Percentiles rank a stretch among this genome's conserved stretches.
These are phyloP conservation scores for Oncorhynchus gorbuscha DNA, from an alignment of 2,113 vertebrate species.

Conservation along the genomic window DNA sequence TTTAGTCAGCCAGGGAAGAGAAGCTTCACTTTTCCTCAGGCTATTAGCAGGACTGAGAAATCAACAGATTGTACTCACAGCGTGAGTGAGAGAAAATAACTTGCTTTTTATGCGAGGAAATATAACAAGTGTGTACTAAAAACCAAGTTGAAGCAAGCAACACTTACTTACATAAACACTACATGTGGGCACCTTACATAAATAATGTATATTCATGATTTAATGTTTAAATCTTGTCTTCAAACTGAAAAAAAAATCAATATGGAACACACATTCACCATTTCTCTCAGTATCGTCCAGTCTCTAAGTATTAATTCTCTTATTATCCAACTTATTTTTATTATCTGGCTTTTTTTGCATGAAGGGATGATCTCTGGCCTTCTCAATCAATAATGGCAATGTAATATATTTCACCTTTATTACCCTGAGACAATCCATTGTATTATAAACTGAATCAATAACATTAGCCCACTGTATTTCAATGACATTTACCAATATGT, in stretches of 20 bases:
- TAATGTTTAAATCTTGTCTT: slow-evolving; percentile 32
- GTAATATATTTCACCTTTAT: slow-evolving; percentile 33
- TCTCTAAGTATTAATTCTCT: background rate
- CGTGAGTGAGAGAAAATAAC: slow-evolving; percentile 12
- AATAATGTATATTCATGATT: slow-evolving; percentile 28
- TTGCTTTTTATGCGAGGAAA: background rate
- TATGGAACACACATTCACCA: slow-evolving; percentile 28
- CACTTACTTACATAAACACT: slow-evolving; percentile 50
- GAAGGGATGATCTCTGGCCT: slow-evolving; percentile 37
- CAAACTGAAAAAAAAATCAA: slow-evolving; percentile 36
- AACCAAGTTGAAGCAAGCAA: slow-evolving; percentile 29
- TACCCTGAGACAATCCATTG: slow-evolving; percentile 32
- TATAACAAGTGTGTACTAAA: slow-evolving; percentile 7
- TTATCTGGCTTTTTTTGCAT: slow-evolving; percentile 35
- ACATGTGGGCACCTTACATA: slow-evolving; percentile 61
- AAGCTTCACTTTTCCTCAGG: background rate
- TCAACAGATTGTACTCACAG: slow-evolving; percentile 22
- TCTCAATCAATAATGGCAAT: slow-evolving; percentile 49
- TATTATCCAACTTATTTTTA: background rate
- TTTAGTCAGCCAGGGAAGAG: background rate
- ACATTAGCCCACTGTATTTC: background rate
- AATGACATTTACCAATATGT: background rate
- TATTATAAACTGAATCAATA: slow-evolving; percentile 12
- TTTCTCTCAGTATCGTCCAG: background rate
- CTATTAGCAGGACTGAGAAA: slow-evolving; percentile 1